Base-by-base conservation (phyloP, 2,888 invertebrate genomes). In the Apeira syringaria region DNA sequence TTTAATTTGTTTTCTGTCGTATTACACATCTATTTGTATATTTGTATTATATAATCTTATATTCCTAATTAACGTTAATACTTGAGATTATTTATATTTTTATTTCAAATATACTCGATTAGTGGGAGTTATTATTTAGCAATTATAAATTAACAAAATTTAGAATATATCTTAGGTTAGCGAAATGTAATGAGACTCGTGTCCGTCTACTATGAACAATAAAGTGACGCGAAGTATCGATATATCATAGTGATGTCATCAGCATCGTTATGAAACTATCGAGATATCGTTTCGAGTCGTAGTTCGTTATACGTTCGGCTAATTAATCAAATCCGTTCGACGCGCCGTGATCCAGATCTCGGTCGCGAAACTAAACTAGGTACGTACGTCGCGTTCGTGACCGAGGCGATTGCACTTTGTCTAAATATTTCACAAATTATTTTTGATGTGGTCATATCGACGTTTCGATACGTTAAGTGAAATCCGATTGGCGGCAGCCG, bases 271-370 rank as follows among this genome's bases (percentile, higher is more conserved):
- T 35, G 47, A 53, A 47, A 44, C 31, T 35, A 42, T 26, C 35
- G 38, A 43, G 44, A 43, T 48, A 46, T 46, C 46, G 44, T 22
- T 35, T 51, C 49, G 39, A 41, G 39, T 35, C 40, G 45, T 39
- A 31, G 35, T 45, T 39, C 5, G 32, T 34, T 46, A 31, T 39
- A 48, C 39, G 47, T 49, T 51, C 28, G 36, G 51, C 30, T 56
- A 56, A 56, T 56, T 56, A 56, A 56, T 56, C 56, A 56, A 56
- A 53, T 56, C 30, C 47, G 47, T 47, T 51, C 50, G 56, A 56
- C 56, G 51, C 46, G 53, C 47, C 50, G 47, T 47, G 53, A 48
- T 53, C 56, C 47, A 53, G 53, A 50, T 53, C 39, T 34, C 7
- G 33, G 35, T 44, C 53, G 50, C 51, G 53, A 44, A 53, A 49